These are phyloP conservation scores for Thalassarche chlororhynchos DNA, from an alignment of 2,113 vertebrate genomes.

Conservation along the genomic window DNA sequence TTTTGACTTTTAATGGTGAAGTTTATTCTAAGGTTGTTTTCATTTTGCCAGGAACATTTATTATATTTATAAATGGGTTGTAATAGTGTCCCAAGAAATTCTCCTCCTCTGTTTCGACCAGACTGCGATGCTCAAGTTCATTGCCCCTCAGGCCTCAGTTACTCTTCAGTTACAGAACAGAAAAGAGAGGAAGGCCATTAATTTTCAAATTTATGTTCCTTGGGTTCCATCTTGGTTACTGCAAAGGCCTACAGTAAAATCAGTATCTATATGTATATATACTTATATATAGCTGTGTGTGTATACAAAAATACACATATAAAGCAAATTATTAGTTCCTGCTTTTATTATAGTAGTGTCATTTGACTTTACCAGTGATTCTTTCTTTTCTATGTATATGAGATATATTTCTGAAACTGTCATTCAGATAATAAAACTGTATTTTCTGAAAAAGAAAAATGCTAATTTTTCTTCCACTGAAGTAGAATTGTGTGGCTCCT, in stretches of 20 bases:
- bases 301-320: neutral
- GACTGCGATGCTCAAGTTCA: neutral
- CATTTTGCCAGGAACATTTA: neutral
- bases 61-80: neutral
- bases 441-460: slow-evolving; percentile 38
- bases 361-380: neutral
- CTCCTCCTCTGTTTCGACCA: neutral
- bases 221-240: neutral
- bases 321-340: neutral
- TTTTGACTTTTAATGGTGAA: neutral
- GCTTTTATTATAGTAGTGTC: neutral
- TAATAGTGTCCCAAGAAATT: neutral
- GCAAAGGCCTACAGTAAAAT: neutral
- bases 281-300: neutral
- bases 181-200: neutral
- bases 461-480: neutral
- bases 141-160: neutral
- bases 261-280: neutral
- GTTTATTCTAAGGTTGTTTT: neutral
- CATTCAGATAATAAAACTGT: slow-evolving; percentile 15
- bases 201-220: neutral
- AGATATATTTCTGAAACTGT: neutral
- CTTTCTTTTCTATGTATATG: slow-evolving; percentile 17
- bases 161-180: neutral
- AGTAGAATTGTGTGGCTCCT: slow-evolving; percentile 35